Base-by-base conservation (phyloP, 2,888 invertebrate species). In the Meganola albula region DNA sequence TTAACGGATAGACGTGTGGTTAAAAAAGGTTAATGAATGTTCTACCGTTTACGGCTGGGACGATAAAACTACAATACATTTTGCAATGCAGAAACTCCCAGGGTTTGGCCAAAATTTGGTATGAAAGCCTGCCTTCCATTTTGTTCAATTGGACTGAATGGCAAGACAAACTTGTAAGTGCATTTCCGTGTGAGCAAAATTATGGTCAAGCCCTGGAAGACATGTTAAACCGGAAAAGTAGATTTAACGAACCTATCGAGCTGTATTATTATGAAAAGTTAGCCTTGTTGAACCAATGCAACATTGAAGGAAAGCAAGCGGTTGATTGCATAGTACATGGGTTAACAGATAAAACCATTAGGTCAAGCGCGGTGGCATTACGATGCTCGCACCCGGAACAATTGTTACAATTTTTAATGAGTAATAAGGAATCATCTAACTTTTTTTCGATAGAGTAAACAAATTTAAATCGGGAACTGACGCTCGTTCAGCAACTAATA, bases 211-310 rank as follows among this genome's bases (percentile, higher is more conserved):
- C 12, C 16, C 23, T 33, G 12, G 33, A 33, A 9, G 33, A 30
- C 30, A 24, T 39, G 39, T 30, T 39, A 13, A 38, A 32, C 31
- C 27, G 30, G 8, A 29, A 20, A 11, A 34, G 24, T 16, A 31
- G n/a, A 5, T 12, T 2, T 22, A 27, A 32, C 7, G 37, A 37
- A 11, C 12, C 16, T 0, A 24, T 37, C 5, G 37, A 37, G 4
- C n/a, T 16, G 0, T 37, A 37, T 13, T 37, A 20, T 24, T 37
- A 37, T 6, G 37, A 37, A 22, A 37, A 37, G n/a, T 3, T 37
- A 4, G 20, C 28, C 1, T 22, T 37, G 8, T 1, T 37, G 2
- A 37, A 28, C 5, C 27, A 11, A 6, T 34, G 34, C 12, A 28
- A 26, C 1, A 34, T 34, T 10, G 10, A 7, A 2, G 34, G 25